Evolutionary conservation across 2,113 vertebrate genomes (phyloP).

Genomic region (Tachuris rubrigastra): DNA sequence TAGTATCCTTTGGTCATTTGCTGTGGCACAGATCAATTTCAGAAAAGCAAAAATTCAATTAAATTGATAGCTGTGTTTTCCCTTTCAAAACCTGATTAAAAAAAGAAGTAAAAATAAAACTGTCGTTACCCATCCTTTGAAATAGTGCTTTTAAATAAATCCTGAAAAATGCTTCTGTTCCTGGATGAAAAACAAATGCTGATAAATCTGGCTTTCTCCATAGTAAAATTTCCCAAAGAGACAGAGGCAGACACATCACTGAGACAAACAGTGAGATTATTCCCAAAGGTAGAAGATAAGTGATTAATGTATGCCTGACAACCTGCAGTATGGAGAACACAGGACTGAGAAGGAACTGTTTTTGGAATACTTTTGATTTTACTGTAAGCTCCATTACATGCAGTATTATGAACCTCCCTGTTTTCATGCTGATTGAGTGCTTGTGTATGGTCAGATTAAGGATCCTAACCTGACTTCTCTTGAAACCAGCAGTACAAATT

Average conservation of each 20-base stretch:
- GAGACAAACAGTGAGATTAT: neutral
- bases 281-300: neutral
- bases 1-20: neutral
- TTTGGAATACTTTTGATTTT: neutral
- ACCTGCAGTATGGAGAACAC: neutral
- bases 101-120: neutral
- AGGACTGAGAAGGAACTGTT: neutral
- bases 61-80: constrained; percentile 17
- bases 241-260: neutral
- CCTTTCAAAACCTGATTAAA: constrained; percentile 23
- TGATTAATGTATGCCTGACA: neutral
- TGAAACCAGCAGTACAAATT: neutral
- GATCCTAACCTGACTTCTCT: neutral
- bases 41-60: neutral
- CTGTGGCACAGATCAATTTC: constrained; percentile 1
- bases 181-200: neutral
- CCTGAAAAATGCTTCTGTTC: neutral
- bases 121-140: neutral
- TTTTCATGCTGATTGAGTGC: neutral
- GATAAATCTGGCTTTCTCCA: neutral
- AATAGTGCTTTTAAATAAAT: neutral
- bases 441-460: neutral
- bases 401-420: neutral
- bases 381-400: neutral
- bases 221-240: neutral